Conservation (phyloP, 2,113 vertebrate species). For the Takifugu bimaculatus region DNA sequence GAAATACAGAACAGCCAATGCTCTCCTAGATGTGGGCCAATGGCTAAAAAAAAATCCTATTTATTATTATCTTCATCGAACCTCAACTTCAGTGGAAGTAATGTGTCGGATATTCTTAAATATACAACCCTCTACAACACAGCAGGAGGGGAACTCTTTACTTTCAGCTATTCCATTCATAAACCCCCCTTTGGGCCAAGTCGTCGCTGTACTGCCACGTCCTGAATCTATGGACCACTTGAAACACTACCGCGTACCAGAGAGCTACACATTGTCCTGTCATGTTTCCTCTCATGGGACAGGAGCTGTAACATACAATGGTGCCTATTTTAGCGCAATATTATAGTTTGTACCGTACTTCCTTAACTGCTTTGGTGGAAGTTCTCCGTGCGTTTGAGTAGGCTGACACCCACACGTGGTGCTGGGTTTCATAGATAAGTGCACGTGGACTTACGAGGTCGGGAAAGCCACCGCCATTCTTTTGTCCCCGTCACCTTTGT, state of each 20-base stretch:
- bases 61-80: no score
- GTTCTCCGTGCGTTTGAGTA: constrained; percentile 9
- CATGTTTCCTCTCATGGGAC: constrained; percentile 27
- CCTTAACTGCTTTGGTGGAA: constrained; percentile 15
- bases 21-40: no score
- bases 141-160: neutral
- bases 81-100: no score
- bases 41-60: no score
- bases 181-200: neutral
- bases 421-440: no score
- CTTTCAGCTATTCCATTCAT: neutral
- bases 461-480: no score
- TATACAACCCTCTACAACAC: no score
- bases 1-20: no score
- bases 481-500: no score
- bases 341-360: constrained; percentile 42
- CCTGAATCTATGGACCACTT: neutral
- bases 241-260: neutral
- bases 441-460: no score
- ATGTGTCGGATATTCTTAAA: no score
- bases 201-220: neutral
- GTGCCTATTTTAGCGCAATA: constrained; percentile 21
- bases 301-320: constrained; percentile 16
- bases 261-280: constrained; percentile 18
- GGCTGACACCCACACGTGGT: no score